Evolutionary conservation across 2,888 invertebrate species (phyloP).

Genomic region (Ochropleura leucogaster): DNA sequence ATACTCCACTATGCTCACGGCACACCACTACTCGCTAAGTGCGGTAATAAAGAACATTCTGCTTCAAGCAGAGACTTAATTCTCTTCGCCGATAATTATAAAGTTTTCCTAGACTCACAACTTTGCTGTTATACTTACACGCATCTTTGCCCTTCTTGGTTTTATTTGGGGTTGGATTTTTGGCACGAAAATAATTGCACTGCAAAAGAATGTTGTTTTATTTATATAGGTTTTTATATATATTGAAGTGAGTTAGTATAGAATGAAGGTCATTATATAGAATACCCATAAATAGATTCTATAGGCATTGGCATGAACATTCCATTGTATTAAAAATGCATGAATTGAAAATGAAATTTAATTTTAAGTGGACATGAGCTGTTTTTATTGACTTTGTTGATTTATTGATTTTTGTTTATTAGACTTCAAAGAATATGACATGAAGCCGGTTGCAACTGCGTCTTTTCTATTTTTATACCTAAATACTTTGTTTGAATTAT

Average conservation of each 20-base stretch:
- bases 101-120: constrained; percentile 45
- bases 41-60: constrained; percentile 69
- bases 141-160: constrained; percentile 5
- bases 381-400: too few species aligned
- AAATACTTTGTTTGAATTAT: background rate
- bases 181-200: background rate
- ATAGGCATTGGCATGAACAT: too few species aligned
- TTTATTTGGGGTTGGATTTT: background rate
- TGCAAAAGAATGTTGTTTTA: too few species aligned
- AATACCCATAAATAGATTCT: background rate
- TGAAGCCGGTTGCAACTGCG: background rate
- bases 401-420: too few species aligned
- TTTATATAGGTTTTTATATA: too few species aligned
- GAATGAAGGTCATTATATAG: too few species aligned
- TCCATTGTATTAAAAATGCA: background rate
- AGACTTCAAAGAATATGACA: background rate
- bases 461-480: background rate
- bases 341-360: background rate
- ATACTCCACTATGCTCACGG: constrained; percentile 51
- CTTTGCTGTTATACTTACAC: constrained; percentile 38
- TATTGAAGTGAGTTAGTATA: too few species aligned
- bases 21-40: constrained; percentile 64
- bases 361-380: background rate
- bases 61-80: constrained; percentile 58
- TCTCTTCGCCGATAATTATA: constrained; percentile 50